These are phyloP conservation scores for Meteorus sp. DNA, from an alignment of 1,140 invertebrate genomes.

Conservation along the genomic window DNA sequence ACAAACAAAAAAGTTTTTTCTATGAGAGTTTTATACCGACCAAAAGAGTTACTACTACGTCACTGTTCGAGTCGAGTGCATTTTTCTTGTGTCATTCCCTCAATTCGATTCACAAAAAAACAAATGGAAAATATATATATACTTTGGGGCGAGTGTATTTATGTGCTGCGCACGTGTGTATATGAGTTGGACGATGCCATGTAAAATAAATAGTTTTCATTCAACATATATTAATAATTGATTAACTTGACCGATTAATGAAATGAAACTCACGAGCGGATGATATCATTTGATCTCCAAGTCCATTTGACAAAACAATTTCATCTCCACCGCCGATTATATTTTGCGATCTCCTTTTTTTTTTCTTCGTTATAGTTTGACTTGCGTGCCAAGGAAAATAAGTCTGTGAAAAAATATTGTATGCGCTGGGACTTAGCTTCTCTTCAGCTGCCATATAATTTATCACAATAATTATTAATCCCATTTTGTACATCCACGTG, in stretches of 20 bases:
- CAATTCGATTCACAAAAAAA: slow-evolving; percentile 5
- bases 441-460: background rate
- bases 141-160: background rate
- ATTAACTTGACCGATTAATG: no score
- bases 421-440: background rate
- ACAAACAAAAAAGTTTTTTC: slow-evolving; percentile 34
- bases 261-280: background rate
- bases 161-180: no score
- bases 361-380: slow-evolving; percentile 5
- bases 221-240: background rate
- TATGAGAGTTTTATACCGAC: slow-evolving; percentile 50
- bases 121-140: background rate
- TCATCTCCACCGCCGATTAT: background rate
- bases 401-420: background rate
- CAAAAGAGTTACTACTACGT: slow-evolving; percentile 30
- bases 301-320: no score
- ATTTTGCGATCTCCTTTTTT: background rate
- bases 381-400: slow-evolving; percentile 21
- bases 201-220: background rate
- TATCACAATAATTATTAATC: background rate
- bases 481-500: background rate
- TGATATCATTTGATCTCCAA: no score
- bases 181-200: background rate
- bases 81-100: slow-evolving; percentile 2
- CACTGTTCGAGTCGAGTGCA: slow-evolving; percentile 10